Base-by-base conservation (phyloP, 2,888 invertebrate genomes). In the Eupithecia inturbata region DNA sequence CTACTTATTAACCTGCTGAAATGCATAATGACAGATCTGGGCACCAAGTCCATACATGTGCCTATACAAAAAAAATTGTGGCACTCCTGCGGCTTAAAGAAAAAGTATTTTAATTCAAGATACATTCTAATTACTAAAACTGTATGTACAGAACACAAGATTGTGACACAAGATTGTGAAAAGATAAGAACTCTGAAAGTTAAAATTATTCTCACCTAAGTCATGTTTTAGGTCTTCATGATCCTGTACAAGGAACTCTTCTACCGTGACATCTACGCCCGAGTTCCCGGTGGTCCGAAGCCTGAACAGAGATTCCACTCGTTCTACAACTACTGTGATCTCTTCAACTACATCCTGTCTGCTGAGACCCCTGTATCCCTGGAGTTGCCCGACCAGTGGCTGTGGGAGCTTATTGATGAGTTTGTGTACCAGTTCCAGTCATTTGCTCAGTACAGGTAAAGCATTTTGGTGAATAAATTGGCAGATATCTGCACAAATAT, bases 321-420 rank as follows among this genome's bases (percentile, higher is more conserved):
- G 0, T 99, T 99, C 91, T 98, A 97, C 93, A 99, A 99, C 92
- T 99, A 99, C 89, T 99, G 99, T 92, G 98, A 98, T 86, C 96
- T 99, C 72, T 99, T 99, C 94, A 99, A 99, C 92, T 97, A 98
- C 86, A 99, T 99, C 82, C 95, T 99, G 77, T 97, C 98, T 83
- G 97, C 98, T 0, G 97, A 97, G 80, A 97, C 97, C 45, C 99
- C 99, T 0, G 98, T 99, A 0, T 96, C 97, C 3, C 92, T 99
- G 69, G 98, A 98, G 88, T 91, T 99, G 74, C 99, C 99, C 16
- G 99, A 99, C 92, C 97, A 99, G 87, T 99, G 99, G 99, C 95
- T 99, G 41, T 99, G 99, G 99, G 99, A 99, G 90, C 96, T 99
- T 70, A 98, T 99, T 81, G 99, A 99, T 93, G 99, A 99, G 89